Evolutionary conservation across 2,888 invertebrate species (phyloP).

Genomic region (Zygogramma bicolorata): DNA sequence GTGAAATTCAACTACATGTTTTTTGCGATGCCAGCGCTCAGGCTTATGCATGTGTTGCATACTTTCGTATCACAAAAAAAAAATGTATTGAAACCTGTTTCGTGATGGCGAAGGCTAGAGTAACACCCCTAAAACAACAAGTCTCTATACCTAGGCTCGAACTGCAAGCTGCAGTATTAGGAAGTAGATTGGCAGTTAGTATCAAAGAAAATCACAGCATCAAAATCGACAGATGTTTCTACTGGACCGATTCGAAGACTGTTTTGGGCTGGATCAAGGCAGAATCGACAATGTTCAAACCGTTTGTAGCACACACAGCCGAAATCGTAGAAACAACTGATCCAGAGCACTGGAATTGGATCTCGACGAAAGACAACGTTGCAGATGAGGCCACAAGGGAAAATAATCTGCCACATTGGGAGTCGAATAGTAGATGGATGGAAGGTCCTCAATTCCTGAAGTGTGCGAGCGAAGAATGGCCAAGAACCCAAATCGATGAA

Average conservation of each 20-base stretch:
- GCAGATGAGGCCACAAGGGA: neutral
- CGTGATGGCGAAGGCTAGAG: neutral
- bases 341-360: neutral
- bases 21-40: neutral
- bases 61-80: neutral
- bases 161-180: neutral
- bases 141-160: neutral
- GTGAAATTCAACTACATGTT: neutral
- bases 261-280: neutral
- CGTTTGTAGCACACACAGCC: neutral
- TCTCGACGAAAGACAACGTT: neutral
- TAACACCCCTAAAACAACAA: neutral
- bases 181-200: neutral
- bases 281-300: neutral
- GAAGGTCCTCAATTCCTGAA: neutral
- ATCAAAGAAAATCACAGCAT: neutral
- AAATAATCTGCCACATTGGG: neutral
- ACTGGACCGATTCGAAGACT: neutral
- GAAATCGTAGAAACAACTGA: neutral
- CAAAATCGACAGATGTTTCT: neutral
- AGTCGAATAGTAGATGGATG: neutral
- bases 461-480: neutral
- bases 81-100: neutral
- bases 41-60: neutral
- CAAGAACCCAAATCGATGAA: neutral